phyloP scores from a whole-genome alignment of 2,113 vertebrate species.

The Apus apus region DNA sequence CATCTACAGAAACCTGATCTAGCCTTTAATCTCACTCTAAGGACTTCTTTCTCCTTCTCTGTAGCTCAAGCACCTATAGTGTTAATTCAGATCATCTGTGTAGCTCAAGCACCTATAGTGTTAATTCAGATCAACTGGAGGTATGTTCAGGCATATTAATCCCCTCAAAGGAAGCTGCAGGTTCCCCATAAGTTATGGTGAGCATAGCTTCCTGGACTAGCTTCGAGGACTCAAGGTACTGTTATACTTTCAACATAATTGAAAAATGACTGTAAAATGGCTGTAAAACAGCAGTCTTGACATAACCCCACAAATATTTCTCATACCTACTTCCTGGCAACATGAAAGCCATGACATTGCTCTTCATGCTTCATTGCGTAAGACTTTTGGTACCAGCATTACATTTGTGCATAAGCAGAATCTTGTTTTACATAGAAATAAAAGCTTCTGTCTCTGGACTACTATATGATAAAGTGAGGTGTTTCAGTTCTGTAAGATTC shows the following conservation, averaged over 20 bases:
- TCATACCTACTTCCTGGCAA: background rate
- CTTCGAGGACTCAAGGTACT: background rate
- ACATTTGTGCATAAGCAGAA: background rate
- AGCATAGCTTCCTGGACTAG: background rate
- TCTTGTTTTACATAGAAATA: background rate
- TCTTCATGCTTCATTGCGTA: background rate
- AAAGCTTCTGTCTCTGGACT: background rate
- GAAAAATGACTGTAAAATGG: background rate
- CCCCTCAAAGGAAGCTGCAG: background rate
- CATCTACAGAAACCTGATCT: background rate
- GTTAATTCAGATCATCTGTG: background rate
- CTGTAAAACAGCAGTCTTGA: background rate
- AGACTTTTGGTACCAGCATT: background rate
- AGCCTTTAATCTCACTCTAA: background rate
- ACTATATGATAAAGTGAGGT: background rate
- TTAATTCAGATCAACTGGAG: background rate
- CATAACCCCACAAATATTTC: background rate
- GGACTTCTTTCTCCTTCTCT: background rate
- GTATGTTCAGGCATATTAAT: background rate
- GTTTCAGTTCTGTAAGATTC: background rate
- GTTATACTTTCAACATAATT: background rate
- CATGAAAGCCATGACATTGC: background rate
- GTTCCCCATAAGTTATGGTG: fast-evolving
- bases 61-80: background rate
- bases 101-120: background rate